phyloP scores from a whole-genome alignment of 2,113 vertebrate genomes.

The Chlorodrepanis virens region DNA sequence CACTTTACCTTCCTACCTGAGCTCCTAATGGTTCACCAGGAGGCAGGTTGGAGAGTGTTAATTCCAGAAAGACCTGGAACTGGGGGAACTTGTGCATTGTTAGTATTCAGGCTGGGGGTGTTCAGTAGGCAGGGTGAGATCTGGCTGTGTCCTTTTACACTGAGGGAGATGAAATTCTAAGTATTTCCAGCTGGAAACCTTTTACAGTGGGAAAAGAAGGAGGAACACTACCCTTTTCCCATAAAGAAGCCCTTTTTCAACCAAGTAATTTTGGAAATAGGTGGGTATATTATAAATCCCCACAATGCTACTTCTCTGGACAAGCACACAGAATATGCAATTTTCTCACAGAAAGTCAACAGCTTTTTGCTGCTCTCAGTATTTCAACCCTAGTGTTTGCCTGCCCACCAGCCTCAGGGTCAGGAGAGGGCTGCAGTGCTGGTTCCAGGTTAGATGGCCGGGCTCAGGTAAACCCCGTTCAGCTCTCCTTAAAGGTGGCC shows the following conservation, averaged over 20 bases:
- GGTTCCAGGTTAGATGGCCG: accelerated
- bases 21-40: background rate
- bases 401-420: background rate
- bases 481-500: background rate
- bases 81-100: accelerated
- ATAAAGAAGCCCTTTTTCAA: background rate
- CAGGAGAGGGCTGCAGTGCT: background rate
- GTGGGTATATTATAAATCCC: background rate
- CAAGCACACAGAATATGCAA: background rate
- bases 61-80: background rate
- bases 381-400: background rate
- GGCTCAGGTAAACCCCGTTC: background rate
- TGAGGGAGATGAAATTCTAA: background rate
- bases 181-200: background rate
- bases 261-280: background rate
- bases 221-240: background rate
- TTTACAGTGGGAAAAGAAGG: background rate
- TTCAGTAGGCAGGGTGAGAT: background rate
- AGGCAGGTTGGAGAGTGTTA: background rate
- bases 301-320: background rate
- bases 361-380: background rate
- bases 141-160: background rate
- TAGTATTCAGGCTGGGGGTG: background rate
- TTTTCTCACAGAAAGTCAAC: background rate
- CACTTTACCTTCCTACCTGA: background rate